Percentiles rank a stretch among this genome's conserved stretches.
phyloP scores from a whole-genome alignment of 2,888 invertebrate species.

The Apamea sordens region DNA sequence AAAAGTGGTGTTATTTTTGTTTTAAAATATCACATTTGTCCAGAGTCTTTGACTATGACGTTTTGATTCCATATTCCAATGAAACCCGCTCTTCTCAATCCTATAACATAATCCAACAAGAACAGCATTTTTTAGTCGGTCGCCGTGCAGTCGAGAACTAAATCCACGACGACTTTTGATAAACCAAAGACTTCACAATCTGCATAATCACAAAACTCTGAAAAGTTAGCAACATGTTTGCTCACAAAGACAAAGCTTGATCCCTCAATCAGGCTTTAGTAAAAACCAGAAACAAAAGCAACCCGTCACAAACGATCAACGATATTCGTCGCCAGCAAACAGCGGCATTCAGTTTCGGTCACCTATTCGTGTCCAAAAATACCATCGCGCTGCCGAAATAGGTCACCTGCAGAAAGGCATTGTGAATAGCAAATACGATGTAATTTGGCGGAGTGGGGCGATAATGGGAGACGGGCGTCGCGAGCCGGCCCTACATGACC shows the following conservation, averaged over 20 bases:
- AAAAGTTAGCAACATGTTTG: conserved; percentile 44
- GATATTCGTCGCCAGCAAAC: conserved; percentile 52
- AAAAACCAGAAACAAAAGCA: conserved; percentile 40
- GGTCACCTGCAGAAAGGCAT: conserved; percentile 69
- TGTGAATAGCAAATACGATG: conserved; percentile 76
- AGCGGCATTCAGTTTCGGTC: conserved; percentile 60
- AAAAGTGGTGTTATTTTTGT: background rate
- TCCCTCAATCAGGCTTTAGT: conserved; percentile 48
- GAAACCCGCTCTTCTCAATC: background rate
- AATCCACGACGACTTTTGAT: conserved; percentile 24
- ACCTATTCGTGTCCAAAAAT: conserved; percentile 65
- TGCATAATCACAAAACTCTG: conserved; percentile 26
- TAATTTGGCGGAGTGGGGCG: conserved; percentile 72
- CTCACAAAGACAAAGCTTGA: conserved; percentile 30
- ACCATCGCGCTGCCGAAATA: conserved; percentile 67
- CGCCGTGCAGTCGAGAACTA: background rate
- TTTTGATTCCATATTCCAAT: background rate
- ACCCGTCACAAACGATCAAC: conserved; percentile 58
- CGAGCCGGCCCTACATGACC: conserved; percentile 65
- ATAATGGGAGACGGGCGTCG: conserved; percentile 68
- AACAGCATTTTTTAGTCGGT: background rate
- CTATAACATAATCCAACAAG: background rate
- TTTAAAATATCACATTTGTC: background rate
- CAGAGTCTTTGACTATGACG: no score
- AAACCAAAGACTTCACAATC: conserved; percentile 29